These are phyloP conservation scores for Uropsilus gracilis DNA, from an alignment of 2,113 vertebrate genomes.

Conservation along the genomic window DNA sequence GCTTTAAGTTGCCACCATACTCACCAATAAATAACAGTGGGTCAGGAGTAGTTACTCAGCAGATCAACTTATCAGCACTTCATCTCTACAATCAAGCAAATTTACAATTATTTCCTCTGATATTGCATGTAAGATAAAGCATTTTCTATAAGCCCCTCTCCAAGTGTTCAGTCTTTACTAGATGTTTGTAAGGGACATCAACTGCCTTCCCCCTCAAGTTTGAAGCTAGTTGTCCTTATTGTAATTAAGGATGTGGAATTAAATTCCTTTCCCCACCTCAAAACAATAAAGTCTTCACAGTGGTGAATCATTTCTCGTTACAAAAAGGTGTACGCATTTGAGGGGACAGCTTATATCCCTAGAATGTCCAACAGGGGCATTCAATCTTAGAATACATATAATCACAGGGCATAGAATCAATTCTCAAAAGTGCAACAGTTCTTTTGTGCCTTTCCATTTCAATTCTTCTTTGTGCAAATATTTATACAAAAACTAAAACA, in stretches of 20 bases:
- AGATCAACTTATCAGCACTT: not conserved
- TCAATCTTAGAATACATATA: not conserved
- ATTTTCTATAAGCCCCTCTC: not conserved
- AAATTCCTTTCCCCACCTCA: not conserved
- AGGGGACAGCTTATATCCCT: not conserved
- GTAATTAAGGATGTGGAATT: not conserved
- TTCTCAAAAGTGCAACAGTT: not conserved
- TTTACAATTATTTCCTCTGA: not conserved
- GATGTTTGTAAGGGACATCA: not conserved
- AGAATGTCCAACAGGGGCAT: not conserved
- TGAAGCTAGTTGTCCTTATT: not conserved
- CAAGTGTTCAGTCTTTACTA: not conserved
- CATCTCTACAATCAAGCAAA: not conserved
- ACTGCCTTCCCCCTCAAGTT: not conserved
- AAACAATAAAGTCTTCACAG: not conserved
- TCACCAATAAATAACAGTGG: not conserved
- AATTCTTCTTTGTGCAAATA: not conserved
- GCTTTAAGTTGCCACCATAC: no score
- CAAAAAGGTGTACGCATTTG: no score
- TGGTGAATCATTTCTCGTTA: not conserved
- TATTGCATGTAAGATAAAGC: not conserved
- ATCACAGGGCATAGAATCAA: no score
- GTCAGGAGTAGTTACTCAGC: not conserved
- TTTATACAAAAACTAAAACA: not conserved
- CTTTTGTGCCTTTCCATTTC: not conserved